Evolutionary conservation across 2,113 vertebrate genomes (phyloP), one percentile per base, ranked within the genome.

Genomic region (Sprattus sprattus): DNA sequence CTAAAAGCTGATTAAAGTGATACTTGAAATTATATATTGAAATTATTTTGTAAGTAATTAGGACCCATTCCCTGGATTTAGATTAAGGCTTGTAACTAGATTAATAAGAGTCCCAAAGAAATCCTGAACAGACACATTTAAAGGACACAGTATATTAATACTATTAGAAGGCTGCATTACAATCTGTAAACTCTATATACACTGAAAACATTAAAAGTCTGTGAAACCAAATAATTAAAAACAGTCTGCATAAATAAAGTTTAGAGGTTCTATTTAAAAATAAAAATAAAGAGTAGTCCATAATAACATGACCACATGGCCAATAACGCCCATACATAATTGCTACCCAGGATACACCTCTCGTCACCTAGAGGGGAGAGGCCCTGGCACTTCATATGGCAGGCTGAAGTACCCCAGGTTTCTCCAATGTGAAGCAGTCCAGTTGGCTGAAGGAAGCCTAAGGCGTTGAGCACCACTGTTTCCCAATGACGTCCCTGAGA

Each of bases 251-350:
- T 78, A 78, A 78, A 78, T 78, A 78, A 78, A 60, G 20, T 88
- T 86, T 87, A 88, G 15, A 87, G 80, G 39, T 0, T 39, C 45
- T 71, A 52, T 78, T 46, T 20, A 9, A 87, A 88, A 88, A n/a
- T n/a, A 88, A 80, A 86, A 87, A 45, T 86, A 67, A 82, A 80
- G 10, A 71, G 57, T 75, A 75, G 67, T 75, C 67, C 28, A 10
- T 75, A 75, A 75, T 75, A 57, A 57, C 46, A 49, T 11, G 2
- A 13, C 39, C 8, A 75, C 2, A 39, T 13, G 67, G 67, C 67
- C 25, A 4, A 15, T 78, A 39, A 16, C 71, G 32, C 0, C 71
- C 28, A 32, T 28, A 4, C 71, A 32, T 3, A 16, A 28, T 32
- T 39, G 2, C 13, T 78, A 78, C 32, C 71, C 71, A 16, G 39